Evolutionary conservation across 2,888 invertebrate species (phyloP).

Genomic region (Mesorhabditis belari): DNA sequence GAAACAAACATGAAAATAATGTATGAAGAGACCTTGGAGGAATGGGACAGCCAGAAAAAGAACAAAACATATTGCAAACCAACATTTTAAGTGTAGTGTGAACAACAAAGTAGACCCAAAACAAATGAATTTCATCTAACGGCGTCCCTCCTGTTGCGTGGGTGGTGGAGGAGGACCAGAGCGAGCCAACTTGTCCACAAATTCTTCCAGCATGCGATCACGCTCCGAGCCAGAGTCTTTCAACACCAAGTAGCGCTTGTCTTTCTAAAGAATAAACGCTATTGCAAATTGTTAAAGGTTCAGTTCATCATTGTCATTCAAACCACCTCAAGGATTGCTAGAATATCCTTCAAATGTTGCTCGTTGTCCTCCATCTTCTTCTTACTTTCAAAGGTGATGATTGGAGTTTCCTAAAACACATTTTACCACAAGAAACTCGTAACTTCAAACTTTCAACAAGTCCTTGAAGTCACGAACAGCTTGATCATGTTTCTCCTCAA

Average conservation of each 20-base stretch:
- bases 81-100: too few species aligned
- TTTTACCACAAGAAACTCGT: constrained; percentile 55
- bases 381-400: constrained; percentile 81
- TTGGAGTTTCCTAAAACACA: constrained; percentile 83
- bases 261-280: constrained; percentile 54
- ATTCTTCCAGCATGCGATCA: constrained; percentile 73
- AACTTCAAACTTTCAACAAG: neutral
- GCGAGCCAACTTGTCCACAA: constrained; percentile 60
- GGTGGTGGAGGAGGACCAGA: neutral
- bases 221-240: constrained; percentile 77
- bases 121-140: too few species aligned
- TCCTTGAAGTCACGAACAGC: constrained; percentile 84
- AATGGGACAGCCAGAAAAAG: too few species aligned
- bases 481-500: constrained; percentile 80
- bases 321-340: constrained; percentile 74
- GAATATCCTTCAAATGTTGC: constrained; percentile 73
- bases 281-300: neutral
- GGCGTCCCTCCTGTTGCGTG: neutral
- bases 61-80: too few species aligned
- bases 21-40: too few species aligned
- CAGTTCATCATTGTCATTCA: neutral
- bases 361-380: constrained; percentile 73
- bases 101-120: too few species aligned
- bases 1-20: too few species aligned
- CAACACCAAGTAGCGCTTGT: constrained; percentile 72